Conservation (phyloP, 2,113 vertebrate genomes). For the Hemibagrus wyckioides region DNA sequence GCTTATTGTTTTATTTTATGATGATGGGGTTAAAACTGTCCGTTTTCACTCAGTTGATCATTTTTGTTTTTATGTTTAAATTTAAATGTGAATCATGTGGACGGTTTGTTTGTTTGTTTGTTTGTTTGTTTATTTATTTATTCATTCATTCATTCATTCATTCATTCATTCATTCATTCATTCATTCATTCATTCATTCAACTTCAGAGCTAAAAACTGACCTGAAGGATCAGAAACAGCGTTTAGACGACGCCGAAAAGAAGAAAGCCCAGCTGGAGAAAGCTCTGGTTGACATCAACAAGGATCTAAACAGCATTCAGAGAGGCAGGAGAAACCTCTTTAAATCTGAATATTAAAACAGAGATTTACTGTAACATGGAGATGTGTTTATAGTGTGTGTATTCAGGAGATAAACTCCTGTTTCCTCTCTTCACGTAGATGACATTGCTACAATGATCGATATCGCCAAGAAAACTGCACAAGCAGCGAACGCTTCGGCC, state of each 20-base stretch:
- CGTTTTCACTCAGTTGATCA: not conserved
- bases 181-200: not conserved
- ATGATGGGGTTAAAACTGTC: not conserved
- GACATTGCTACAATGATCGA: constrained; percentile 74
- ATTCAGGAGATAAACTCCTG: not conserved
- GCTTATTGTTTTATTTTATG: not conserved
- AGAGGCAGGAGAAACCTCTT: constrained; percentile 72
- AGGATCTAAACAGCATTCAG: constrained; percentile 71
- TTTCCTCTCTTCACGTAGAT: constrained; percentile 65
- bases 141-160: no score
- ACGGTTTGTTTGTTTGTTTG: not conserved
- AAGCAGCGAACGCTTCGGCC: constrained; percentile 72
- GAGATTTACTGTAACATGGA: not conserved
- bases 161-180: not conserved
- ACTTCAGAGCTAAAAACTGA: constrained; percentile 69
- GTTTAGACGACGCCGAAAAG: constrained; percentile 66
- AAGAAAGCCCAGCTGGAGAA: constrained; percentile 75
- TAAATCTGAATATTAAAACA: not conserved
- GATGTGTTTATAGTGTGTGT: not conserved
- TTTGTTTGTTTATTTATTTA: not conserved
- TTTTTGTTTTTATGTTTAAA: not conserved
- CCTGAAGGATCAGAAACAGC: constrained; percentile 73
- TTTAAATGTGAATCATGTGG: not conserved
- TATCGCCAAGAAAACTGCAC: constrained; percentile 75
- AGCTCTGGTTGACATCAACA: constrained; percentile 70